These are phyloP conservation scores for Avahi laniger DNA, from an alignment of 2,797 vertebrate species.

Conservation along the genomic window DNA sequence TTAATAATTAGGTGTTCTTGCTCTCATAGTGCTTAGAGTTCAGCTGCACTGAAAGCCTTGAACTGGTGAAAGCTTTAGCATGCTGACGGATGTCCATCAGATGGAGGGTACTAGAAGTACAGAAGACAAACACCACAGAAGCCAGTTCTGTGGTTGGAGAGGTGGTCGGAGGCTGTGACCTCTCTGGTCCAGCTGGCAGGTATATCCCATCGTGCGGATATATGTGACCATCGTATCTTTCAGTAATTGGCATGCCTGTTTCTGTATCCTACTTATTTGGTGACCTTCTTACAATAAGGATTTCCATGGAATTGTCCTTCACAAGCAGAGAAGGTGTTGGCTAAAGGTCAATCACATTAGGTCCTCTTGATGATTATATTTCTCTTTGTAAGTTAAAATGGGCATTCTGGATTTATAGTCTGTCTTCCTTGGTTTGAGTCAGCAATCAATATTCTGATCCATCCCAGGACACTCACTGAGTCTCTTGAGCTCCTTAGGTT, in stretches of 20 bases:
- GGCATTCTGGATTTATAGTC: not conserved
- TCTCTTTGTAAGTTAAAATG: conserved; percentile 30
- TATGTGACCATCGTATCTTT: not conserved
- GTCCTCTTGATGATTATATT: not conserved
- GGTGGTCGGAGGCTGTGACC: not conserved
- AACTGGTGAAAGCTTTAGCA: not conserved
- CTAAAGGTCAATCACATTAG: not conserved
- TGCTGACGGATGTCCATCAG: not conserved
- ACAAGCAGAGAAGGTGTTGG: not conserved
- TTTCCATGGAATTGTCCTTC: not conserved
- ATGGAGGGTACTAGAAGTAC: not conserved
- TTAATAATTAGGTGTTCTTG: not conserved
- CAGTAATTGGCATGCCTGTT: not conserved
- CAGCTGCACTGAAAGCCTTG: not conserved
- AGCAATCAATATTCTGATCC: not conserved
- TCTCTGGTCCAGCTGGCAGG: not conserved
- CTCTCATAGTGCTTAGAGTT: not conserved
- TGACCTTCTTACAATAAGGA: not conserved
- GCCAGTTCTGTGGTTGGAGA: not conserved
- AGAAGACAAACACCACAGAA: not conserved
- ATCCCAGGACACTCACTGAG: not conserved
- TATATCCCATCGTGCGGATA: not conserved
- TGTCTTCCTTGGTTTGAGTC: not conserved
- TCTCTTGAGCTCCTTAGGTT: not conserved
- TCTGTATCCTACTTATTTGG: not conserved